These are phyloP conservation scores for Steinernema scapterisci DNA, from an alignment of 2,888 invertebrate species.

Conservation along the genomic window DNA sequence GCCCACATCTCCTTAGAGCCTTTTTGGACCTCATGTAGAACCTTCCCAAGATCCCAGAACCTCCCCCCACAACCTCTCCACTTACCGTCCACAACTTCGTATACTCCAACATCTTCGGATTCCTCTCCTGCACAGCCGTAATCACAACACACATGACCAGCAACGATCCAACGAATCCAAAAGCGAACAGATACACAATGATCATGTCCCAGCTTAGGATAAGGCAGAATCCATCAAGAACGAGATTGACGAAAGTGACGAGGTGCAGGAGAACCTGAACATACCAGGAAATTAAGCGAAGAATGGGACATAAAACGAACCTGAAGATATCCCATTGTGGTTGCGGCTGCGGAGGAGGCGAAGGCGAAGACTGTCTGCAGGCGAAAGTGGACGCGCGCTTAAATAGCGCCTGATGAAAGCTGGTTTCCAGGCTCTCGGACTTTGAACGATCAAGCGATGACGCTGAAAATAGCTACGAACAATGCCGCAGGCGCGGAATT, in stretches of 20 bases:
- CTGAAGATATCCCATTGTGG: slow-evolving; percentile 23
- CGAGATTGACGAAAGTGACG: not conserved
- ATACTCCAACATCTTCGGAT: not conserved
- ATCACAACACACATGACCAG: slow-evolving; percentile 8
- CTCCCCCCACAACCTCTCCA: no score
- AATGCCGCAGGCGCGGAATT: not conserved
- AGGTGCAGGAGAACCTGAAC: not conserved
- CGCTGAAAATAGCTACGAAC: not conserved
- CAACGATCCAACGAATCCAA: not conserved
- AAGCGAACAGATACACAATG: slow-evolving; percentile 16
- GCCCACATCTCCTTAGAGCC: no score
- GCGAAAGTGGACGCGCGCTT: not conserved
- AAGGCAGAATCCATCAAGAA: not conserved
- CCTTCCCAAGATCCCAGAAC: no score
- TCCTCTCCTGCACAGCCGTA: slow-evolving; percentile 9
- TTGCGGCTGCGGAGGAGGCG: not conserved
- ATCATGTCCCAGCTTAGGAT: slow-evolving; percentile 26
- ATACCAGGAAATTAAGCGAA: not conserved
- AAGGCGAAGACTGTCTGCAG: not conserved
- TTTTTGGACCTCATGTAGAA: no score
- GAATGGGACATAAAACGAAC: not conserved
- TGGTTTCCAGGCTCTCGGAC: slow-evolving; percentile 13
- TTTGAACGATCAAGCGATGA: slow-evolving; percentile 26
- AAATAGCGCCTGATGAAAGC: slow-evolving; percentile 1
- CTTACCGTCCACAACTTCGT: slow-evolving; percentile 8